Evolutionary conservation across 2,797 vertebrate genomes (phyloP).

Genomic region (Microctenopoma lineatum): DNA sequence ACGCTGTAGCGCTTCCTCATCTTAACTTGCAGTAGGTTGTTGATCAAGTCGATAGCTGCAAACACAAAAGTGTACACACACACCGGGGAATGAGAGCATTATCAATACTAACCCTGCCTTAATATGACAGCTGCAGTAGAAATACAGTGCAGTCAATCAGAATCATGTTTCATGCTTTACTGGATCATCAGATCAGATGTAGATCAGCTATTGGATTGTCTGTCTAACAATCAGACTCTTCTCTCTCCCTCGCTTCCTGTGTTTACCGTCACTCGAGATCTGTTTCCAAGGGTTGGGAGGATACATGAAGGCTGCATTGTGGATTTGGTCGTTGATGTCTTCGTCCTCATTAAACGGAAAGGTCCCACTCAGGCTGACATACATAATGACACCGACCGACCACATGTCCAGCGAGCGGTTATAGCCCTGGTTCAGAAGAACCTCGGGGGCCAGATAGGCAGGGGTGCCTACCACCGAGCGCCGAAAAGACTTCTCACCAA

Average conservation of each 20-base stretch:
- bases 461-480: slow-evolving; percentile 94
- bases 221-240: neutral
- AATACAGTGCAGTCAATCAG: neutral
- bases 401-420: slow-evolving; percentile 96
- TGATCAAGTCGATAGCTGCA: slow-evolving; percentile 91
- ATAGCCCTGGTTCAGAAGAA: slow-evolving; percentile 93
- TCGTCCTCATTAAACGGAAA: slow-evolving; percentile 96
- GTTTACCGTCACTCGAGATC: slow-evolving; percentile 89
- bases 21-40: slow-evolving; percentile 94
- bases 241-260: neutral
- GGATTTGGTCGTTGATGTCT: slow-evolving; percentile 95
- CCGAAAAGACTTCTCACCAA: slow-evolving; percentile 94
- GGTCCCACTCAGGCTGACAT: slow-evolving; percentile 93
- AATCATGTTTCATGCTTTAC: neutral
- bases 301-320: slow-evolving; percentile 96
- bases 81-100: neutral
- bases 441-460: slow-evolving; percentile 91
- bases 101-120: neutral
- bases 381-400: slow-evolving; percentile 95
- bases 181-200: neutral
- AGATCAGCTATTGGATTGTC: neutral
- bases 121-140: neutral
- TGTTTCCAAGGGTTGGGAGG: slow-evolving; percentile 92
- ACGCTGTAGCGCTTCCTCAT: slow-evolving; percentile 96
- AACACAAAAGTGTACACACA: slow-evolving; percentile 31